phyloP scores from a whole-genome alignment of 2,888 invertebrate species.

The Xanthia togata region DNA sequence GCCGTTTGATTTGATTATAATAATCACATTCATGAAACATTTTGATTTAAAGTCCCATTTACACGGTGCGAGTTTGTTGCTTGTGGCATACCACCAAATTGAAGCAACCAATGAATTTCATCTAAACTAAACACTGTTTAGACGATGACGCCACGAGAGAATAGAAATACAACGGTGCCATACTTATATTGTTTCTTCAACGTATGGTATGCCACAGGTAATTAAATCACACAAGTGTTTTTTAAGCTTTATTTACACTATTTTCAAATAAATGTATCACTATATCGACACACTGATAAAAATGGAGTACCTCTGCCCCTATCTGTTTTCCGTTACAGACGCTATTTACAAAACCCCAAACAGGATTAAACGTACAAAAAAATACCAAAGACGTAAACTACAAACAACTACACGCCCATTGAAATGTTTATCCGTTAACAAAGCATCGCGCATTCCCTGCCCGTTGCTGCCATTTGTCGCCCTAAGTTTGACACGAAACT shows the following conservation, averaged over 20 bases:
- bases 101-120: background rate
- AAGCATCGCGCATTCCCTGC: slow-evolving; percentile 74
- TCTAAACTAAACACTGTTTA: background rate
- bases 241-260: background rate
- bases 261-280: background rate
- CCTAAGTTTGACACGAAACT: slow-evolving; percentile 84
- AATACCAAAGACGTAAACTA: slow-evolving; percentile 53
- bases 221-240: background rate
- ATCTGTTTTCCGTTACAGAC: background rate
- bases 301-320: background rate
- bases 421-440: slow-evolving; percentile 73
- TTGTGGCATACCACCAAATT: background rate
- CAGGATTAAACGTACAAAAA: slow-evolving; percentile 51
- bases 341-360: slow-evolving; percentile 28
- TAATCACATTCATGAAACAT: background rate
- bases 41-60: background rate
- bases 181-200: background rate
- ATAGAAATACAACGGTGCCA: background rate
- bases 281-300: background rate
- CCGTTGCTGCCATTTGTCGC: slow-evolving; percentile 79
- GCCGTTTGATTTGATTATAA: background rate
- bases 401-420: slow-evolving; percentile 63
- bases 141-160: background rate
- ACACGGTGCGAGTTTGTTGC: background rate
- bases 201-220: background rate